A percentile compares a stretch with the other conserved stretches of the same genome.
phyloP scores from a whole-genome alignment of 2,797 vertebrate genomes.

The Rachycentron canadum region DNA sequence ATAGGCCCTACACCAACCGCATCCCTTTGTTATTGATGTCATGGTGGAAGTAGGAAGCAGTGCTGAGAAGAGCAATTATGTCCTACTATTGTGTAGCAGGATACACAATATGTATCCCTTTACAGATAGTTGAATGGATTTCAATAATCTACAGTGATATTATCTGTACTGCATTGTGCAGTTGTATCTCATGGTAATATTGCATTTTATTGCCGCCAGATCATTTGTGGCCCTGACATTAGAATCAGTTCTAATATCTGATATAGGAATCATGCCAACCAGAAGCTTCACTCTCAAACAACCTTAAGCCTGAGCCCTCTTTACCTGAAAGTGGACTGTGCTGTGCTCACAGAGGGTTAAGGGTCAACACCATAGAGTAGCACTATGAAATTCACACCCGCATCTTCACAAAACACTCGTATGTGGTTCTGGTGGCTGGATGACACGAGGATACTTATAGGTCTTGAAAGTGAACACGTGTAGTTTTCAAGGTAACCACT shows the following conservation, averaged over 20 bases:
- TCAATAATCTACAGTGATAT: background rate
- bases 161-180: slow-evolving; percentile 1
- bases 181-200: background rate
- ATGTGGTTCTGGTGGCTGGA: background rate
- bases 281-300: background rate
- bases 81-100: slow-evolving; percentile 17
- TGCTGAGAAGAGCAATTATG: slow-evolving; percentile 22
- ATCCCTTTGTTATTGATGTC: slow-evolving; percentile 41
- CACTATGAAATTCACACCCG: background rate
- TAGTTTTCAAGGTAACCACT: background rate
- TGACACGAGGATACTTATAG: background rate
- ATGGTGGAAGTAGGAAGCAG: slow-evolving; percentile 24
- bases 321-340: background rate
- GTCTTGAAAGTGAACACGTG: too few relatives aligned
- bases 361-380: background rate
- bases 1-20: slow-evolving; percentile 28
- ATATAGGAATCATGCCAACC: slow-evolving; percentile 17
- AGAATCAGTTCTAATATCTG: slow-evolving; percentile 30
- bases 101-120: slow-evolving; percentile 15
- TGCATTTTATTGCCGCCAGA: slow-evolving; percentile 4
- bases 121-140: background rate
- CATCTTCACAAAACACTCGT: too few relatives aligned
- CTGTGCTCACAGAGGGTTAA: background rate
- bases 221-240: slow-evolving; percentile 23
- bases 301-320: background rate